Conservation (phyloP, 2,888 invertebrate species). For the Ametastegia equiseti region DNA sequence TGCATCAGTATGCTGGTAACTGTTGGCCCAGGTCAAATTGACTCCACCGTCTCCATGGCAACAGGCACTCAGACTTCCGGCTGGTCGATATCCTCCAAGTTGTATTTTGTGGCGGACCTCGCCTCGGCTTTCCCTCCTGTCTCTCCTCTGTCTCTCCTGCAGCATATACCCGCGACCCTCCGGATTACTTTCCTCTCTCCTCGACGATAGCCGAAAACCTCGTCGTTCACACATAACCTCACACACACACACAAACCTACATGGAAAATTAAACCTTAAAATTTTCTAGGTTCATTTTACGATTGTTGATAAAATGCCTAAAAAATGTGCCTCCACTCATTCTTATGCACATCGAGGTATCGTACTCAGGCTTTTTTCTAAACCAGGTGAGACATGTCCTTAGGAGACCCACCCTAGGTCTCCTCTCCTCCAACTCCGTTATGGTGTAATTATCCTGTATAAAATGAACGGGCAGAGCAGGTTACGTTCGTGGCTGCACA, state of each 20-base stretch:
- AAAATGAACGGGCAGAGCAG: background rate
- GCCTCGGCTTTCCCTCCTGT: slow-evolving; percentile 52
- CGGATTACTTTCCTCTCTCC: slow-evolving; percentile 22
- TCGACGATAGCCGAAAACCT: background rate
- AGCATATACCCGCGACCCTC: background rate
- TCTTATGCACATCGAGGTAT: no score
- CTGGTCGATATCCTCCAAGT: slow-evolving; percentile 78
- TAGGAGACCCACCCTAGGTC: background rate
- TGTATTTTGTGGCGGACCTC: slow-evolving; percentile 69
- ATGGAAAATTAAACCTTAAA: background rate
- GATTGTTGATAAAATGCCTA: background rate
- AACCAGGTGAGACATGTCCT: background rate
- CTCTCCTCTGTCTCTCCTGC: slow-evolving; percentile 41
- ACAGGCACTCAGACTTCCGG: slow-evolving; percentile 77
- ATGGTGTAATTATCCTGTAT: slow-evolving; percentile 14
- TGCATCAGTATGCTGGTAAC: slow-evolving; percentile 72
- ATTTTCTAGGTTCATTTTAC: background rate
- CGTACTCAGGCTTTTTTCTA: background rate
- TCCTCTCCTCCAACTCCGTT: slow-evolving; percentile 4
- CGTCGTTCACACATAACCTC: background rate
- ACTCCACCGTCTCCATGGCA: slow-evolving; percentile 79
- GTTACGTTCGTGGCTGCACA: slow-evolving; percentile 31
- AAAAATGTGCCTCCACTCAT: no score
- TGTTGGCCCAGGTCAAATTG: slow-evolving; percentile 78
- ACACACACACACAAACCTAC: background rate